phyloP scores from a whole-genome alignment of 2,797 vertebrate genomes.

The Clamator glandarius region DNA sequence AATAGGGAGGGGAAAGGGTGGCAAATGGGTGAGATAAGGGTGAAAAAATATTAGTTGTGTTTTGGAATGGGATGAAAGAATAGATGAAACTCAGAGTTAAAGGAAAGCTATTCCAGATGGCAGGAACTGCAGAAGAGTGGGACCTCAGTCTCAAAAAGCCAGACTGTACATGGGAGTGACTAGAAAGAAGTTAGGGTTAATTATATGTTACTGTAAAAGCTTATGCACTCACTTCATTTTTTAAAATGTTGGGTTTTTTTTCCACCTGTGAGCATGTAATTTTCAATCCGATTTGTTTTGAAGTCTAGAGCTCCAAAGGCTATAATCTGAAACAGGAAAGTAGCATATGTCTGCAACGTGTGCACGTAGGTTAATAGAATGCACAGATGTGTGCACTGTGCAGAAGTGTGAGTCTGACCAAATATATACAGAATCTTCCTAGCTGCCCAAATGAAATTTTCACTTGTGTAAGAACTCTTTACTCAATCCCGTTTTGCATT shows the following conservation, averaged over 20 bases:
- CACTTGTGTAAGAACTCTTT: not conserved
- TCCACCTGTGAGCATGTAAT: not conserved
- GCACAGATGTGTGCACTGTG: not conserved
- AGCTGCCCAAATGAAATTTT: not conserved
- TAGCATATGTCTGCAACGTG: not conserved
- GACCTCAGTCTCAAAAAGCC: not conserved
- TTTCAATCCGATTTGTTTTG: not conserved
- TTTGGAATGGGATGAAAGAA: not conserved
- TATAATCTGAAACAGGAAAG: not conserved
- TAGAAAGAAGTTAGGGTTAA: not conserved
- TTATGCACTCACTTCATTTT: not conserved
- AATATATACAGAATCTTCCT: not conserved
- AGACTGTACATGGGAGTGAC: not conserved
- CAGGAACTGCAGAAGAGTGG: not conserved
- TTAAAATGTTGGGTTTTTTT: not conserved
- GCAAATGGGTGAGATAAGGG: not conserved
- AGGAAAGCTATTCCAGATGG: not conserved
- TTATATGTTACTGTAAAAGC: not conserved
- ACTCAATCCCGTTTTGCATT: not conserved
- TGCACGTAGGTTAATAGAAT: fast-evolving
- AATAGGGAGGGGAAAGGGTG: not conserved
- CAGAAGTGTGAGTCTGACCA: not conserved
- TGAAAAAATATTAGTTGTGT: not conserved
- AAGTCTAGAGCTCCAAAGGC: not conserved
- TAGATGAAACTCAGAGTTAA: not conserved